phyloP scores from a whole-genome alignment of 2,113 vertebrate species.

The Toxotes chatareus region DNA sequence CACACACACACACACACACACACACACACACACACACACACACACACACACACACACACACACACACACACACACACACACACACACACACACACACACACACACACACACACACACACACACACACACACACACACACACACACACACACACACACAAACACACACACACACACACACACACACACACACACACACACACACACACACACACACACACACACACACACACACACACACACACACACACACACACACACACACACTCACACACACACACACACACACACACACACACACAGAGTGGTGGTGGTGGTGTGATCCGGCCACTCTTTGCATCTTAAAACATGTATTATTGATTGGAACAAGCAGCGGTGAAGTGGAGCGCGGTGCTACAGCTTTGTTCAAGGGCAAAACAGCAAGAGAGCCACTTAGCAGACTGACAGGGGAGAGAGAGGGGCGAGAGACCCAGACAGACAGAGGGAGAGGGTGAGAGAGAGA shows the following conservation, averaged over 20 bases:
- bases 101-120: too few species aligned
- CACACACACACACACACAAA: too few species aligned
- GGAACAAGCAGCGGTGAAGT: conserved; percentile 70
- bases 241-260: too few species aligned
- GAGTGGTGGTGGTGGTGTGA: not conserved
- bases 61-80: too few species aligned
- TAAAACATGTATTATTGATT: conserved; percentile 70
- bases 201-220: conserved; percentile 6
- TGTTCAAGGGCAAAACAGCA: conserved; percentile 61
- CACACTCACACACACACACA: not conserved
- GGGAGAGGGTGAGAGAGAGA: not conserved
- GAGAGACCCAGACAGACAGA: not conserved
- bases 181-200: too few species aligned
- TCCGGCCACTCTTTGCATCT: conserved; percentile 32
- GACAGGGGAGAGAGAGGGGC: conserved; percentile 1
- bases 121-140: too few species aligned
- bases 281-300: conserved; percentile 7
- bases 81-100: too few species aligned
- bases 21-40: conserved; percentile 3
- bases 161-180: too few species aligned
- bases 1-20: conserved; percentile 1
- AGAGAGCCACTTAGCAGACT: conserved; percentile 50
- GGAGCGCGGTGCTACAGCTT: conserved; percentile 46
- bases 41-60: conserved; percentile 27
- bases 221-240: conserved; percentile 12